A percentile compares a stretch with the other conserved stretches of the same genome.
These are phyloP conservation scores for Tholera decimalis DNA, from an alignment of 2,888 invertebrate genomes.

Conservation along the genomic window DNA sequence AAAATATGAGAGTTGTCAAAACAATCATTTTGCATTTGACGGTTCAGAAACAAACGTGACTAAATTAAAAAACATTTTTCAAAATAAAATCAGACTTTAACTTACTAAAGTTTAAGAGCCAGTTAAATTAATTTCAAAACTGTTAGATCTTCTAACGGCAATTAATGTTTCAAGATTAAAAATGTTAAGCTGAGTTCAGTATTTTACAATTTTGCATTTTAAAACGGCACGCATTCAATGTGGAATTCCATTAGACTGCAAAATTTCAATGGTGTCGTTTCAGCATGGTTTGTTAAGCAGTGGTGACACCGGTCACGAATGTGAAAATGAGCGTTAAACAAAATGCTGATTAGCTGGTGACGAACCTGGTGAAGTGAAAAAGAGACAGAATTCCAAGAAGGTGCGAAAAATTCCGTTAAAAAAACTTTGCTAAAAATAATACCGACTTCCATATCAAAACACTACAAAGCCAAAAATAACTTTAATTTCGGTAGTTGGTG, in stretches of 20 bases:
- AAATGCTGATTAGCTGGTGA: neutral
- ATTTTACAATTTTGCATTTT: constrained; percentile 54
- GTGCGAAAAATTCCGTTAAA: no score
- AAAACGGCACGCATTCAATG: constrained; percentile 48
- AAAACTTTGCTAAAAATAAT: no score
- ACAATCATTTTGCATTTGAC: neutral
- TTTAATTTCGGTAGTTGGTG: no score
- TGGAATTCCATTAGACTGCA: constrained; percentile 52
- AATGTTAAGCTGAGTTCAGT: constrained; percentile 32
- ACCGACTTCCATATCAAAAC: no score
- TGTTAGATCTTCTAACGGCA: constrained; percentile 16
- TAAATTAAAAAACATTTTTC: neutral
- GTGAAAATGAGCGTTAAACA: neutral
- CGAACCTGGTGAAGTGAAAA: neutral
- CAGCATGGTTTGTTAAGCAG: constrained; percentile 39
- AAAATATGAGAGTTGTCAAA: neutral
- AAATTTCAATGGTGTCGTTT: constrained; percentile 60
- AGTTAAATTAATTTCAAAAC: constrained; percentile 36
- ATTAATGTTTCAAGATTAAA: constrained; percentile 56
- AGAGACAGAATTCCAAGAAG: neutral
- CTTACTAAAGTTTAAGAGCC: neutral
- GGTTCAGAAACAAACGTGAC: neutral
- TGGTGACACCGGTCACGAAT: constrained; percentile 18
- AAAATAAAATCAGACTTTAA: constrained; percentile 5
- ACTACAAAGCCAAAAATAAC: no score